These are phyloP conservation scores for Takifugu flavidus DNA, from an alignment of 2,113 vertebrate genomes.

Conservation along the genomic window DNA sequence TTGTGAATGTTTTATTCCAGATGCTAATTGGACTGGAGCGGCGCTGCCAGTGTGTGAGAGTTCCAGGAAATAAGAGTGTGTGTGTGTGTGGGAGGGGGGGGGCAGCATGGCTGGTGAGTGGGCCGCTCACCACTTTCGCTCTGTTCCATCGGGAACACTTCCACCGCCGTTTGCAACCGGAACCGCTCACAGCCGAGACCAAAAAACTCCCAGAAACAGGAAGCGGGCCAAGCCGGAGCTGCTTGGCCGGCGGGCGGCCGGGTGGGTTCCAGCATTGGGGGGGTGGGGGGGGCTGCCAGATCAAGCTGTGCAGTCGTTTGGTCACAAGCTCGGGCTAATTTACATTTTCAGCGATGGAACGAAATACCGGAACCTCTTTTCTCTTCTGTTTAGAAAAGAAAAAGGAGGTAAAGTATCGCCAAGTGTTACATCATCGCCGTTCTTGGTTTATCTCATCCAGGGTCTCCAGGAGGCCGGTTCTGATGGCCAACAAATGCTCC, in stretches of 20 bases:
- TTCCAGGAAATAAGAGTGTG: neutral
- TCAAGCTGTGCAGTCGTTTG: conserved; percentile 56
- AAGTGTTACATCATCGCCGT: too few relatives aligned
- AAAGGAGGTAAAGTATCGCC: too few relatives aligned
- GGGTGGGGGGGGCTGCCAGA: conserved; percentile 58
- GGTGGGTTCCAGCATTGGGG: conserved; percentile 45
- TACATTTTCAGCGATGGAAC: conserved; percentile 38
- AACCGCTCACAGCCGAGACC: conserved; percentile 57
- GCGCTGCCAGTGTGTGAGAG: neutral
- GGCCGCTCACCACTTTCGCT: conserved; percentile 48
- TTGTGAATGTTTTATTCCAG: neutral
- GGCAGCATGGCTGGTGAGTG: conserved; percentile 65
- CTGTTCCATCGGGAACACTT: conserved; percentile 38
- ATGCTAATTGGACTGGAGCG: neutral
- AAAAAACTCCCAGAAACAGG: conserved; percentile 56
- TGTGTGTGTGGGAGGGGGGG: conserved; percentile 21
- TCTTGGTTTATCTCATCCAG: too few relatives aligned
- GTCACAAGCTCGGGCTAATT: conserved; percentile 41
- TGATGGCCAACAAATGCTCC: too few relatives aligned
- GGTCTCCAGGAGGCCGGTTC: too few relatives aligned
- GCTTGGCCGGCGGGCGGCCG: conserved; percentile 42
- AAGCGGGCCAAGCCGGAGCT: conserved; percentile 55
- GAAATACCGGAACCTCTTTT: conserved; percentile 17
- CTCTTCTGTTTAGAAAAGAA: neutral
- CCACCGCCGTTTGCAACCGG: conserved; percentile 29